phyloP scores from a whole-genome alignment of 1,140 invertebrate species.

The Hestina assimilis region DNA sequence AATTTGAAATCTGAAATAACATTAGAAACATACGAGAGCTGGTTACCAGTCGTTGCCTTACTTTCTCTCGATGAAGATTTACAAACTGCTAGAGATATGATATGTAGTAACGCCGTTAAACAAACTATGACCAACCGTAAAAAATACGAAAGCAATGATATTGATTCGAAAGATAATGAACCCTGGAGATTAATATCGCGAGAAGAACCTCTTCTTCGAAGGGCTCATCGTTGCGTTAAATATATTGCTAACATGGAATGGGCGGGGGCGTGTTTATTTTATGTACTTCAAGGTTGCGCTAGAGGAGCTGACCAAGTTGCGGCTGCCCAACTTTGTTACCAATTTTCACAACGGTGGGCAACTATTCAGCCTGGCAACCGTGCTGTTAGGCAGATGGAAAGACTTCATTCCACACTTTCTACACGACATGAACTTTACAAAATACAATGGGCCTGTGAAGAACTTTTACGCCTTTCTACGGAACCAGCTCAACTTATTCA shows the following conservation, averaged over 20 bases:
- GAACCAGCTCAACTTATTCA: slow-evolving; percentile 78
- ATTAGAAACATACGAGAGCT: slow-evolving; percentile 70
- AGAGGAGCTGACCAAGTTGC: slow-evolving; percentile 80
- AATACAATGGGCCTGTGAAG: slow-evolving; percentile 78
- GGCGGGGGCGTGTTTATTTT: slow-evolving; percentile 75
- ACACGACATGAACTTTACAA: slow-evolving; percentile 79
- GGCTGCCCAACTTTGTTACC: slow-evolving; percentile 79
- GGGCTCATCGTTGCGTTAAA: slow-evolving; percentile 70
- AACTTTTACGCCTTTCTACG: slow-evolving; percentile 74
- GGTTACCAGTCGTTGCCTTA: slow-evolving; percentile 67
- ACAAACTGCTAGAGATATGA: slow-evolving; percentile 73
- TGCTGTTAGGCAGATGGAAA: slow-evolving; percentile 74
- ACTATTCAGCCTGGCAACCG: slow-evolving; percentile 72
- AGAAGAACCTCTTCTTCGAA: slow-evolving; percentile 64
- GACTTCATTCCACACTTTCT: slow-evolving; percentile 77
- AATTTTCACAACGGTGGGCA: slow-evolving; percentile 77
- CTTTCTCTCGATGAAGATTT: slow-evolving; percentile 61
- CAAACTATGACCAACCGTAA: slow-evolving; percentile 74
- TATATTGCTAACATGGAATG: slow-evolving; percentile 77
- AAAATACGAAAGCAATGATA: slow-evolving; percentile 41
- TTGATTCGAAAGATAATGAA: slow-evolving; percentile 49
- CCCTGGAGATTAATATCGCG: slow-evolving; percentile 58
- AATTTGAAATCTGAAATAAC: slow-evolving; percentile 76
- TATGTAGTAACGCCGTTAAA: slow-evolving; percentile 75
- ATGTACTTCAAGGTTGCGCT: slow-evolving; percentile 71